These are phyloP conservation scores for Trachemys scripta DNA, from an alignment of 2,113 vertebrate genomes.

Conservation along the genomic window DNA sequence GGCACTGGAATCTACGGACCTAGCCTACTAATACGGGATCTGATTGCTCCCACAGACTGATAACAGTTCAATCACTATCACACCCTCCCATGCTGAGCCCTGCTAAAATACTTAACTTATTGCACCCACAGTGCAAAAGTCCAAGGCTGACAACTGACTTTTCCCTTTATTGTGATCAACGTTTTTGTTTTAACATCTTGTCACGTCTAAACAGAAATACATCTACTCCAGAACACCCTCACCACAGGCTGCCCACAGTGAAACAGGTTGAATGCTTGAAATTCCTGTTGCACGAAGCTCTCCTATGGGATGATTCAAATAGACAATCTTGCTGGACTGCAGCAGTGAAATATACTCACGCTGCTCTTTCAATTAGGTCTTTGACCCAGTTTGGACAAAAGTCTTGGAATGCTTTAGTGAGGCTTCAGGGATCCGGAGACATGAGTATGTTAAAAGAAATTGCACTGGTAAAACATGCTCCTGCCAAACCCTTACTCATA, in stretches of 20 bases:
- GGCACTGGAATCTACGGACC: not conserved
- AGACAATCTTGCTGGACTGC: not conserved
- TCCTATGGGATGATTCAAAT: slow-evolving; percentile 19
- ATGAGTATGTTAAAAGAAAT: not conserved
- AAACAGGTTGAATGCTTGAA: not conserved
- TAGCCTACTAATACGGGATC: not conserved
- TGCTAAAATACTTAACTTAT: not conserved
- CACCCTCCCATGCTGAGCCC: not conserved
- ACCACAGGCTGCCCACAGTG: too few relatives aligned
- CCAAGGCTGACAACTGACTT: slow-evolving; percentile 19
- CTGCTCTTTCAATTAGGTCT: not conserved
- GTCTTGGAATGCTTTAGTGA: not conserved
- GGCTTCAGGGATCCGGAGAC: not conserved
- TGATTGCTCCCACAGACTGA: not conserved
- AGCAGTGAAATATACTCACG: not conserved
- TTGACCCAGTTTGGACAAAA: not conserved
- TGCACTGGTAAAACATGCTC: not conserved
- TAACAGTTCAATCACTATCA: not conserved
- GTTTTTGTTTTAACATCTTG: not conserved
- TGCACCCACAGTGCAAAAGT: slow-evolving; percentile 20
- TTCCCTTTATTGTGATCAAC: not conserved
- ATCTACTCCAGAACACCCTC: fast-evolving
- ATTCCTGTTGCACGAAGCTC: not conserved
- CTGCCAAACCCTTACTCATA: not conserved
- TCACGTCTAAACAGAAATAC: not conserved